Percentiles rank a stretch among this genome's conserved stretches.
These are phyloP conservation scores for Steinernema carpocapsae DNA, from an alignment of 2,888 invertebrate genomes.

Conservation along the genomic window DNA sequence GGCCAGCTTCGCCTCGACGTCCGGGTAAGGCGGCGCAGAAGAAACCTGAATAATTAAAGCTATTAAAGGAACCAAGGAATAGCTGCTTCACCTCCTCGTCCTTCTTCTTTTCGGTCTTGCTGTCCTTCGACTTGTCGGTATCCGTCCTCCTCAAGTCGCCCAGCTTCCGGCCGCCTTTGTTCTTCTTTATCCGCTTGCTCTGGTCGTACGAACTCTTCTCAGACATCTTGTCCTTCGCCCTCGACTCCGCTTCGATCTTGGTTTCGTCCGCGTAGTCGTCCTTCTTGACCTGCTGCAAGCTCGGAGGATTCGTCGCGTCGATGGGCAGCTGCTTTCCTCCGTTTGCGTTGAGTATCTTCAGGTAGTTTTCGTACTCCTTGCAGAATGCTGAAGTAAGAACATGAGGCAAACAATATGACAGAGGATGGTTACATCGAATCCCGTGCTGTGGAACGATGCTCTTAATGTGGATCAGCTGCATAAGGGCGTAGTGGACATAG, in stretches of 20 bases:
- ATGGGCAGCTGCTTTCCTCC: slow-evolving; percentile 15
- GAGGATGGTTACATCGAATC: not conserved
- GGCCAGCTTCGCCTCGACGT: not conserved
- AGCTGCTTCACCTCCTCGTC: not conserved
- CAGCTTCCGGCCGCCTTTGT: not conserved
- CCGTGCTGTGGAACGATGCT: slow-evolving; percentile 21
- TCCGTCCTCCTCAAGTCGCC: not conserved
- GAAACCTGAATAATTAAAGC: not conserved
- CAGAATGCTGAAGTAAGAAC: not conserved
- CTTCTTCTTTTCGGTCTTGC: not conserved
- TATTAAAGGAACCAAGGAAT: not conserved
- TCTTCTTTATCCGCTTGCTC: not conserved
- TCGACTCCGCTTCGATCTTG: not conserved
- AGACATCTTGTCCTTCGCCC: not conserved
- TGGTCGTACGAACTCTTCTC: not conserved
- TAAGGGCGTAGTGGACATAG: slow-evolving; percentile 36
- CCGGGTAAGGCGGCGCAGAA: not conserved
- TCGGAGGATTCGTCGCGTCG: slow-evolving; percentile 31
- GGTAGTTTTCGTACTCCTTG: slow-evolving; percentile 20
- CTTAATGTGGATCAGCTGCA: slow-evolving; percentile 36
- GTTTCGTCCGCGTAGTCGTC: not conserved
- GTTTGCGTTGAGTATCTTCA: not conserved
- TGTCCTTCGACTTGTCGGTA: not conserved
- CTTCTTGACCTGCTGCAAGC: not conserved
- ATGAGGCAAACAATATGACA: no score